Conservation (phyloP, 2,888 invertebrate species). For the Tuta absoluta region DNA sequence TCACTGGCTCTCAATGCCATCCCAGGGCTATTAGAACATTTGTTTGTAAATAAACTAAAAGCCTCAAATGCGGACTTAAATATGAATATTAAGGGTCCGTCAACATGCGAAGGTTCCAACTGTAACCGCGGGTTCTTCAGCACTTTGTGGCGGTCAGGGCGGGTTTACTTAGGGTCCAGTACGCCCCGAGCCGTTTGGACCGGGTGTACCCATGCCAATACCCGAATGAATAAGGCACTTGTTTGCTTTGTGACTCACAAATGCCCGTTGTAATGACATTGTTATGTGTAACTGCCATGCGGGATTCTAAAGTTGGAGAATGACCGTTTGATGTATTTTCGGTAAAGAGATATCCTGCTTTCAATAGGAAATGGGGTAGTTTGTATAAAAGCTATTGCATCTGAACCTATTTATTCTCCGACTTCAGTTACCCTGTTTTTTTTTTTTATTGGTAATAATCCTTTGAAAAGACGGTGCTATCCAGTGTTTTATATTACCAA, state of each 20-base stretch:
- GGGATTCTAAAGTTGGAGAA: slow-evolving; percentile 37
- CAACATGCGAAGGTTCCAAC: slow-evolving; percentile 58
- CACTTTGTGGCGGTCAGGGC: slow-evolving; percentile 58
- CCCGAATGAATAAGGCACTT: slow-evolving; percentile 66
- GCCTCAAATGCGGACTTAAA: slow-evolving; percentile 64
- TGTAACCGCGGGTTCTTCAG: slow-evolving; percentile 61
- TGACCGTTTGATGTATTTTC: slow-evolving; percentile 37
- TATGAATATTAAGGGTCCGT: slow-evolving; percentile 73
- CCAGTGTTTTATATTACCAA: too few species aligned
- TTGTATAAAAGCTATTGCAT: too few species aligned
- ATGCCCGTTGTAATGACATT: slow-evolving; percentile 65
- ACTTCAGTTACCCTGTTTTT: too few species aligned
- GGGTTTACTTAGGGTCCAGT: slow-evolving; percentile 73
- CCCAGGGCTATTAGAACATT: slow-evolving; percentile 44
- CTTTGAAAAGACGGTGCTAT: too few species aligned
- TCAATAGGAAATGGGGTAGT: too few species aligned
- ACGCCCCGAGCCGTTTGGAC: slow-evolving; percentile 56
- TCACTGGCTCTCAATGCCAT: neutral
- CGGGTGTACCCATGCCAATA: slow-evolving; percentile 50
- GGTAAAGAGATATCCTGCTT: too few species aligned
- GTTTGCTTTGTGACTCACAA: slow-evolving; percentile 75
- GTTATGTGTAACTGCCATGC: slow-evolving; percentile 66
- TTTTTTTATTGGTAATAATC: too few species aligned
- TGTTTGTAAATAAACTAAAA: slow-evolving; percentile 65
- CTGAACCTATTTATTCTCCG: too few species aligned